phyloP scores from a whole-genome alignment of 2,113 vertebrate genomes.

The Triplophysa dalaica region DNA sequence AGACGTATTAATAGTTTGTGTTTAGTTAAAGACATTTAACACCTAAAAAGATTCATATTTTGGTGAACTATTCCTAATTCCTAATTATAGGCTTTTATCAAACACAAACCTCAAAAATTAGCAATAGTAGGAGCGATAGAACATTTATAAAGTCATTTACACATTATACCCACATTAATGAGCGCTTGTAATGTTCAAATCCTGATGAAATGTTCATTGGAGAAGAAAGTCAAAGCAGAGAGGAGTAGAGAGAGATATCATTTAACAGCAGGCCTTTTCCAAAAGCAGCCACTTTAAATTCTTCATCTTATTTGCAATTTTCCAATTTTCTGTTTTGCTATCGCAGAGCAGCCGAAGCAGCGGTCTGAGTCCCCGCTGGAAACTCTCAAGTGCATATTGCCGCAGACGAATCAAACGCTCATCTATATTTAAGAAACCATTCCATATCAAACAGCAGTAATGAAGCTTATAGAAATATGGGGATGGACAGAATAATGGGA shows the following conservation, averaged over 20 bases:
- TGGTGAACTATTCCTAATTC: no score
- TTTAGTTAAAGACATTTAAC: no score
- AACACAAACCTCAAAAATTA: no score
- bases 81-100: no score
- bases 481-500: conserved; percentile 10
- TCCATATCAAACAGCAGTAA: conserved; percentile 10
- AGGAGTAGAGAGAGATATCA: not conserved
- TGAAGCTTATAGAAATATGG: conserved; percentile 6
- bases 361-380: conserved; percentile 29
- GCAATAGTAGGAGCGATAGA: no score
- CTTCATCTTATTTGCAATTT: conserved; percentile 40
- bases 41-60: no score
- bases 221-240: not conserved
- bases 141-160: no score
- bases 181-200: not conserved
- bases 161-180: no score
- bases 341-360: conserved; percentile 12
- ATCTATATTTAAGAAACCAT: conserved; percentile 13
- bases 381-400: conserved; percentile 45
- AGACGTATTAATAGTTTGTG: no score
- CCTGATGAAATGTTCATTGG: not conserved
- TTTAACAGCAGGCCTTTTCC: not conserved
- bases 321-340: conserved; percentile 29
- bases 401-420: conserved; percentile 39
- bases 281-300: conserved; percentile 6